Base-by-base conservation (phyloP, 2,888 invertebrate species). In the Hemicrepidius hirtus region DNA sequence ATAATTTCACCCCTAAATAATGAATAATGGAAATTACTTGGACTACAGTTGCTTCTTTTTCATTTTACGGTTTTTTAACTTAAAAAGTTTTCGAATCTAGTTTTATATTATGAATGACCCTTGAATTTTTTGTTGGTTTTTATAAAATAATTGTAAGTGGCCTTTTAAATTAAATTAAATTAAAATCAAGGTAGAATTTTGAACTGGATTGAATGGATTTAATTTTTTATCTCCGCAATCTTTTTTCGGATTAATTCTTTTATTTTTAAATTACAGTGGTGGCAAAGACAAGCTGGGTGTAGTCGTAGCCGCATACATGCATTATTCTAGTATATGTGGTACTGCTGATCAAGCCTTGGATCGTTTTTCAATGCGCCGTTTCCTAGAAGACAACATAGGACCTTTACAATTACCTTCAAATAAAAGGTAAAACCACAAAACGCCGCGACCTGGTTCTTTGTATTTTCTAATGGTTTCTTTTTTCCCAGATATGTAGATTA, bases 311-410 rank as follows among this genome's bases (percentile, higher is more conserved):
- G 95, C 97, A 12, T 97, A 96, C 88, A 95, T 97, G 93, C 95
- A 97, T 88, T 97, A 97, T 88, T 95, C 95, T 78, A 95, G 93
- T 83, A 97, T 97, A 82, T 97, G 97, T 87, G 95, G 96, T n/a
- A 90, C 88, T 53, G 90, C 91, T 2, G 93, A 93, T 84, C 93
- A 94, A 84, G 96, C 96, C 9, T 90, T 97, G 80, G 97, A 97
- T 88, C 90, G 96, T 83, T 97, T 95, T 87, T 96, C 97, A 57
- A 97, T 97, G 97, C 91, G 95, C 82, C 90, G 94, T 81, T 97
- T 95, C 87, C 92, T 96, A 80, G 96, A 97, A 80, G 93, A 94
- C 84, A 93, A 93, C 85, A 89, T 94, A 75, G 92, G 92, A 74
- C 90, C 91, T 74, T 86, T 93, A 73, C 89, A 90, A 75, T 90